Evolutionary conservation across 92 coral and sea anemone genomes (phyloP).

Genomic region (Pocillopora meandrina): DNA sequence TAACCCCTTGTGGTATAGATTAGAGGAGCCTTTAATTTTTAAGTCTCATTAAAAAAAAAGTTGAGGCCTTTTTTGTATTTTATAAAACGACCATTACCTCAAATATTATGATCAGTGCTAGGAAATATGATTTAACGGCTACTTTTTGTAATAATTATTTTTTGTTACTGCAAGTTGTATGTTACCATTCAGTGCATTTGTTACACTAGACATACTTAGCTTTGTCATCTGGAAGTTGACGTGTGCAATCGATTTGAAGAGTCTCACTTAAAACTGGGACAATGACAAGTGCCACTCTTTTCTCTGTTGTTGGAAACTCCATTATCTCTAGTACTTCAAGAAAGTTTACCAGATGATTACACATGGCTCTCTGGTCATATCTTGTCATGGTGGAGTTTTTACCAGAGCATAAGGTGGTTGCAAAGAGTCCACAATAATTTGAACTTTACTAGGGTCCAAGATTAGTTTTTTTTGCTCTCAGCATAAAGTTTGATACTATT

Average conservation of each 20-base stretch:
- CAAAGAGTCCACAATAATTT: constrained; percentile 55
- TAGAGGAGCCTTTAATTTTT: too few species aligned
- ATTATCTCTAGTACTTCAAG: constrained; percentile 37
- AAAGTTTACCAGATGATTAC: constrained; percentile 45
- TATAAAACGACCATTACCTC: too few species aligned
- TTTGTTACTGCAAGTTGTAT: constrained; percentile 26
- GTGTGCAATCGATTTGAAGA: constrained; percentile 46
- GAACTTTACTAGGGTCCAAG: constrained; percentile 25
- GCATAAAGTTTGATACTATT: constrained; percentile 24
- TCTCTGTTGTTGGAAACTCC: constrained; percentile 45
- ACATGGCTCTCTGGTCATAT: constrained; percentile 38
- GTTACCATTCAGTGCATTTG: constrained; percentile 57
- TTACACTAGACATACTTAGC: constrained; percentile 52
- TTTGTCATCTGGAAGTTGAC: constrained; percentile 56
- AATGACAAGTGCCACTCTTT: constrained; percentile 36
- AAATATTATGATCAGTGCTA: too few species aligned
- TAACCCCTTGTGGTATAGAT: too few species aligned
- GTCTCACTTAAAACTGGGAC: background rate
- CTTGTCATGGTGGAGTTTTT: constrained; percentile 43
- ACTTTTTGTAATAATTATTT: too few species aligned
- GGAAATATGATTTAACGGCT: too few species aligned
- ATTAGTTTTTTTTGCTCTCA: constrained; percentile 9
- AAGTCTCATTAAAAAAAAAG: too few species aligned
- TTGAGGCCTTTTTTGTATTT: too few species aligned
- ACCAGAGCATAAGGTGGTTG: constrained; percentile 48